phyloP scores from a whole-genome alignment of 2,797 vertebrate genomes.

The Sebastes glaucus region DNA sequence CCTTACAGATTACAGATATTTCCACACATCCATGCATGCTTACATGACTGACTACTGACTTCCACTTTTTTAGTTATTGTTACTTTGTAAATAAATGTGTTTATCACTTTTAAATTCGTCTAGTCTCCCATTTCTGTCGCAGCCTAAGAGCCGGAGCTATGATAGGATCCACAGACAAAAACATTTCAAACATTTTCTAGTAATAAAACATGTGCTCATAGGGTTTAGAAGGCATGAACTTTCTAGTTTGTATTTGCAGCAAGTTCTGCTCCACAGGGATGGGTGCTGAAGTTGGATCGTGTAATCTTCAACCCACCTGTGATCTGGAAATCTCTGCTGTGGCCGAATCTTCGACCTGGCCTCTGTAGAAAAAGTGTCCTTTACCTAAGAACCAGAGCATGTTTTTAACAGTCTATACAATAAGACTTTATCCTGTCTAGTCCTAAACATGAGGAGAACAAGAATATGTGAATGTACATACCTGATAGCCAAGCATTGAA shows the following conservation, averaged over 20 bases:
- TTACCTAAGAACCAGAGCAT: slow-evolving; percentile 60
- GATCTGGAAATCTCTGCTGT: slow-evolving; percentile 86
- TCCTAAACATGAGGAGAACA: neutral
- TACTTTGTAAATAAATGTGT: neutral
- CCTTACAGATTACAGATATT: neutral
- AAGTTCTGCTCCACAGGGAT: neutral
- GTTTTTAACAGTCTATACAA: neutral
- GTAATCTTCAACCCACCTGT: slow-evolving; percentile 68
- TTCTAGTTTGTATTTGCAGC: neutral
- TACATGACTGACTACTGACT: neutral
- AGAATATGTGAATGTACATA: slow-evolving; percentile 31
- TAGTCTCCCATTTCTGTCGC: too few relatives aligned
- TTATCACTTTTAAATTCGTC: neutral
- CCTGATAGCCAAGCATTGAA: slow-evolving; percentile 86
- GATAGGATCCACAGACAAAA: neutral
- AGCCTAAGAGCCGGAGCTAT: too few relatives aligned
- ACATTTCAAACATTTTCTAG: neutral
- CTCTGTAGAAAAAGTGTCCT: slow-evolving; percentile 82
- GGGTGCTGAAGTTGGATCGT: neutral
- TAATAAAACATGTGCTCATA: neutral
- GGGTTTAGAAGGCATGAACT: too few relatives aligned
- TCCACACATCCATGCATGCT: neutral
- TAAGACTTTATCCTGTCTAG: neutral
- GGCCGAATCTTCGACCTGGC: slow-evolving; percentile 84
- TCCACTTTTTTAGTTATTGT: neutral